Base-by-base conservation (phyloP, 2,888 invertebrate genomes). In the Candidula unifasciata region DNA sequence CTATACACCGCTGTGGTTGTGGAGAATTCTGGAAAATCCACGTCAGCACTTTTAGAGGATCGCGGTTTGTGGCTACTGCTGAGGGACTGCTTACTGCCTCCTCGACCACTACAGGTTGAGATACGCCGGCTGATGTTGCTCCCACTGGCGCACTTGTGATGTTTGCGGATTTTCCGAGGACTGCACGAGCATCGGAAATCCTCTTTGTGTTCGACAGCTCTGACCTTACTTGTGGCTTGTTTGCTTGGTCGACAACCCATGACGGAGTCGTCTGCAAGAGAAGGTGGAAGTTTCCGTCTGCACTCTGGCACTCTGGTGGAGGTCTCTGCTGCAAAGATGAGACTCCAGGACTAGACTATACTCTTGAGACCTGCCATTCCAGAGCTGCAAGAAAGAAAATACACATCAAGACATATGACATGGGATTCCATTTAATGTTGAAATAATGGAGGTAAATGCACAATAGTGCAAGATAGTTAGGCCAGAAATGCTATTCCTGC, bases 1-100 rank as follows among this genome's bases (percentile, higher is more conserved):
- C 85, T 83, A 80, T 89, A 90, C 13, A 88, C 87, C 35, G 88
- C 89, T 0, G 88, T 86, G 1, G 90, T 90, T 37, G 84, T 84
- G 87, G 88, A 78, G 86, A 85, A 85, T 5, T 87, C 86, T 0
- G 87, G 87, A 33, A 88, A 88, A 18, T 88, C 87, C 5, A 82
- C 81, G 68, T 84, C 82, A 30, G 82, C 71, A 44, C 76, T 80
- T 3, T 81, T 83, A 24, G 82, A 73, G 1, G 85, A 85, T 3
- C 82, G 69, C 27, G 83, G 81, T 24, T 77, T 81, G 82, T 77
- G 78, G 35, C 73, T 82, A 30, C 66, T 77, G 64, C 81, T 76
- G 8, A 66, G 54, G 64, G 52, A 66, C 30, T 66, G 79, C 54
- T 74, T 78, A n/a, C 54, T 66, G 37, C 82, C 80, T 35, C 44